Percentiles rank a stretch among this genome's conserved stretches.
Conservation (phyloP, 2,113 vertebrate genomes). For the Glaucomys volans region DNA sequence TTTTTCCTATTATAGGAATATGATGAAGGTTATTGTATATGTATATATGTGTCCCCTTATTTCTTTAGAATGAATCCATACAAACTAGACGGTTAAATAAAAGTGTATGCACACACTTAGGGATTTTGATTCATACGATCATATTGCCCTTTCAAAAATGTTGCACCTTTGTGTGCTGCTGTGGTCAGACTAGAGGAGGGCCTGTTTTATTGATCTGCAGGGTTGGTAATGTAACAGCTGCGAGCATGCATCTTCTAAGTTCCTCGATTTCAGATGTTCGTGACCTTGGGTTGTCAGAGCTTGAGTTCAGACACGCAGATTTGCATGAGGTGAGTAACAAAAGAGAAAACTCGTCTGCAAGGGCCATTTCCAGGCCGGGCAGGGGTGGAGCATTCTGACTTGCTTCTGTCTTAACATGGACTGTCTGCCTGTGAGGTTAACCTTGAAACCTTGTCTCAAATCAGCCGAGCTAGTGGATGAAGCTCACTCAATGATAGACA, state of each 20-base stretch:
- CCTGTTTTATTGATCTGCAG: not conserved
- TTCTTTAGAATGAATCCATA: not conserved
- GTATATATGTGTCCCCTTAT: not conserved
- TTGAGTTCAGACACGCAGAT: constrained; percentile 8
- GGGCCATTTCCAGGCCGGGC: not conserved
- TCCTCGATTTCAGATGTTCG: not conserved
- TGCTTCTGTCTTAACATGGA: not conserved
- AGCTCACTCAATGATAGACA: constrained; percentile 11
- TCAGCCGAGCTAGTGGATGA: not conserved
- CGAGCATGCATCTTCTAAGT: not conserved
- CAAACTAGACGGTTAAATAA: not conserved
- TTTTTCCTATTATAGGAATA: not conserved
- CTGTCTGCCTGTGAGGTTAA: not conserved
- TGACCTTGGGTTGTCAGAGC: not conserved
- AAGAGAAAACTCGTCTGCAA: not conserved
- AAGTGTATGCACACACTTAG: not conserved
- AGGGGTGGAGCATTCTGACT: not conserved
- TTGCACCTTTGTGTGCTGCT: not conserved
- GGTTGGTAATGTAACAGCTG: not conserved
- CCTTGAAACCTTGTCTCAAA: constrained; percentile 27
- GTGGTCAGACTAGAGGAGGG: not conserved
- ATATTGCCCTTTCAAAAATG: not conserved
- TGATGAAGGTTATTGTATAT: not conserved
- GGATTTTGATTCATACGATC: not conserved
- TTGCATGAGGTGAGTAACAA: constrained; percentile 4